phyloP scores from a whole-genome alignment of 2,797 vertebrate genomes.

The Parauchenoglanis punctatus region DNA sequence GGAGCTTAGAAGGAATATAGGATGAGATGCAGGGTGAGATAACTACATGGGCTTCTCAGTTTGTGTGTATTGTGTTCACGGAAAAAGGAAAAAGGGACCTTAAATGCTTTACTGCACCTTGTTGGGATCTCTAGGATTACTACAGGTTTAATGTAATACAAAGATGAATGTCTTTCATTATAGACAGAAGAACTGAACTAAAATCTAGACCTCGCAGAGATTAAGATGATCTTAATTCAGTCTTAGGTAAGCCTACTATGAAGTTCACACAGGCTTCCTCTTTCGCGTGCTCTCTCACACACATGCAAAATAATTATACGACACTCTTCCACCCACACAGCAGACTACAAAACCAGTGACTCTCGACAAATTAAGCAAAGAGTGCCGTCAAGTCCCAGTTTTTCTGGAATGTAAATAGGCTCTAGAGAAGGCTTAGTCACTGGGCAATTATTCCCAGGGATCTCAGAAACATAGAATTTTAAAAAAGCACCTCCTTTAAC shows the following conservation, averaged over 20 bases:
- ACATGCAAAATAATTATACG: constrained; percentile 3
- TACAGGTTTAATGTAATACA: not conserved
- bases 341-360: constrained; percentile 53
- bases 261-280: not conserved
- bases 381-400: constrained; percentile 65
- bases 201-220: not conserved
- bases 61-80: not conserved
- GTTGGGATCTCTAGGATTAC: not conserved
- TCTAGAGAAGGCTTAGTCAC: constrained; percentile 43
- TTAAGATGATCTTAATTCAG: not conserved
- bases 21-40: not conserved
- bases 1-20: not conserved
- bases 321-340: constrained; percentile 54
- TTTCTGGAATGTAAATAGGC: constrained; percentile 59
- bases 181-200: not conserved
- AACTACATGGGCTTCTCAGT: not conserved
- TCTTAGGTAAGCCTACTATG: not conserved
- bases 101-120: not conserved
- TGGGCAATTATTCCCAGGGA: constrained; percentile 15
- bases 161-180: not conserved
- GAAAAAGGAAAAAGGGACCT: not conserved
- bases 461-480: not conserved
- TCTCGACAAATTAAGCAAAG: constrained; percentile 58
- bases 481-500: not conserved
- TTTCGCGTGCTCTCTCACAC: not conserved